A percentile compares a stretch with the other conserved stretches of the same genome.
phyloP scores from a whole-genome alignment of 2,797 vertebrate genomes.

The Petrocephalus sullivani region DNA sequence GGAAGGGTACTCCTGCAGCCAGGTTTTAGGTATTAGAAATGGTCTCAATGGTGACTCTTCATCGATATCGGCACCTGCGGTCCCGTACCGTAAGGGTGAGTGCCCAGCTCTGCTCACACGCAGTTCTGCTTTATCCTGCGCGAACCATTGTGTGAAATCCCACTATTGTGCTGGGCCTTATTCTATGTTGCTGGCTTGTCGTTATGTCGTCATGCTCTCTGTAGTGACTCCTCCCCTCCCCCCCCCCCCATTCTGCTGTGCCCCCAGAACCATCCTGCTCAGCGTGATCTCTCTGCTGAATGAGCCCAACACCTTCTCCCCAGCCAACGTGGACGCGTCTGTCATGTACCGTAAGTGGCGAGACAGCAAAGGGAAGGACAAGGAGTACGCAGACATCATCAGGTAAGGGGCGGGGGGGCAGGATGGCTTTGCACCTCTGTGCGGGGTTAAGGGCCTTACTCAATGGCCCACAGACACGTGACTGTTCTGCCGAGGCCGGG shows the following conservation, averaged over 20 bases:
- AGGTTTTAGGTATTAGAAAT: not conserved
- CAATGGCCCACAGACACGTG: not conserved
- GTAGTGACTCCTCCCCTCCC: not conserved
- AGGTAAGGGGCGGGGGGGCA: constrained; percentile 55
- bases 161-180: not conserved
- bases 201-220: not conserved
- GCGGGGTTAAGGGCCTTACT: not conserved
- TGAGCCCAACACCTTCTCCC: constrained; percentile 93
- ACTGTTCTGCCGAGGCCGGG: not conserved
- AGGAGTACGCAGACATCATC: constrained; percentile 92
- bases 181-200: not conserved
- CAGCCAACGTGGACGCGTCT: constrained; percentile 89
- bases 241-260: not conserved
- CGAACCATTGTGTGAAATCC: not conserved
- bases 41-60: not conserved
- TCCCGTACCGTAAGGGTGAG: not conserved
- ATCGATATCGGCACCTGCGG: not conserved
- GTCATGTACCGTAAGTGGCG: constrained; percentile 98
- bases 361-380: constrained; percentile 89
- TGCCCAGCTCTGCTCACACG: not conserved
- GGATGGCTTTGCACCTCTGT: not conserved
- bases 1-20: too few species aligned
- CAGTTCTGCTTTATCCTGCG: not conserved
- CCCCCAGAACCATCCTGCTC: constrained; percentile 84
- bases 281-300: constrained; percentile 92